phyloP scores from a whole-genome alignment of 2,888 invertebrate genomes.

The Cryptocheilus praepositus region DNA sequence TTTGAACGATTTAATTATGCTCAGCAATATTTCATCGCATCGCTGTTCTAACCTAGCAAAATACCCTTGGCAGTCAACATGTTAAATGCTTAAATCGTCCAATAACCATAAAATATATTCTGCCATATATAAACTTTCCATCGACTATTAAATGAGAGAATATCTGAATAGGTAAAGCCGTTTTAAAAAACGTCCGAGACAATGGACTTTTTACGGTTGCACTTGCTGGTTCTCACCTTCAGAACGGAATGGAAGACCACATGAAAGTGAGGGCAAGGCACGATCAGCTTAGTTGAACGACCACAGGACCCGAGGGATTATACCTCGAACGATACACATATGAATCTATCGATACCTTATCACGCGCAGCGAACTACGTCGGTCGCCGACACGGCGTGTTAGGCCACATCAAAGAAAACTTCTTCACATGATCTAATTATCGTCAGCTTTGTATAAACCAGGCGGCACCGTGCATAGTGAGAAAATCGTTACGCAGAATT shows the following conservation, averaged over 20 bases:
- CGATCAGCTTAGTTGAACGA: slow-evolving; percentile 46
- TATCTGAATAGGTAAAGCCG: no score
- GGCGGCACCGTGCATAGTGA: slow-evolving; percentile 4
- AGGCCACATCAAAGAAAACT: slow-evolving; percentile 40
- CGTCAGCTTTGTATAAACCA: slow-evolving; percentile 26
- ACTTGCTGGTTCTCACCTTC: no score
- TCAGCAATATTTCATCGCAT: no score
- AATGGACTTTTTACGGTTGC: no score
- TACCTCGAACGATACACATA: slow-evolving; percentile 1
- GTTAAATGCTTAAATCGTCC: no score
- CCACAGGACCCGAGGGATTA: slow-evolving; percentile 21
- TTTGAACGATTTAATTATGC: no score
- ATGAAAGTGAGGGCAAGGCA: slow-evolving; percentile 31
- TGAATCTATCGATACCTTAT: neutral
- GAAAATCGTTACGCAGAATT: neutral
- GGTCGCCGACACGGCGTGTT: slow-evolving; percentile 29
- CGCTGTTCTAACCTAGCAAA: no score
- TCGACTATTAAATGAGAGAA: no score
- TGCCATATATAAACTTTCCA: no score
- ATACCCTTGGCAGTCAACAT: no score
- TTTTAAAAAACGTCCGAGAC: no score
- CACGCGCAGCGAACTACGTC: slow-evolving; percentile 8
- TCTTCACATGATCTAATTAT: slow-evolving; percentile 42
- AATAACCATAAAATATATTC: no score
- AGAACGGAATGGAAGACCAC: slow-evolving; percentile 18